phyloP scores from a whole-genome alignment of 1,140 invertebrate genomes.

The Hyphantria cunea region DNA sequence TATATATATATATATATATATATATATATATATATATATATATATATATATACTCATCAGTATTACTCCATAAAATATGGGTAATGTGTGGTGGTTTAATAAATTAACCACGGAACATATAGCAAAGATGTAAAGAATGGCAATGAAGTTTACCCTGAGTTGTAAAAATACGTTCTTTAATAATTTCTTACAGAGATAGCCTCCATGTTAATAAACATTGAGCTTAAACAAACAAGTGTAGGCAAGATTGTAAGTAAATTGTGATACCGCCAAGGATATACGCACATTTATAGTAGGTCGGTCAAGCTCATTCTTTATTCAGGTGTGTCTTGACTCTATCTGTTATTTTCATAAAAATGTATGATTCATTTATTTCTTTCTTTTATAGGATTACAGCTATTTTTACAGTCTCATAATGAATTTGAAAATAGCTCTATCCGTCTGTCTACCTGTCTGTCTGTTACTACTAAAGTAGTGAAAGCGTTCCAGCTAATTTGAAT shows the following conservation, averaged over 20 bases:
- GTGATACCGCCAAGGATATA: constrained; percentile 34
- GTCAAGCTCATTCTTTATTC: constrained; percentile 14
- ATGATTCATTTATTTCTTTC: too few relatives aligned
- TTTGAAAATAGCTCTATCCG: too few relatives aligned
- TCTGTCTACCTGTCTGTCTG: too few relatives aligned
- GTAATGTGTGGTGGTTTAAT: too few relatives aligned
- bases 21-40: too few relatives aligned
- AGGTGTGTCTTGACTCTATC: constrained; percentile 9
- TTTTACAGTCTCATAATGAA: too few relatives aligned
- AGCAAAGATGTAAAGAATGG: constrained; percentile 18
- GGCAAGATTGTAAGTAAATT: constrained; percentile 44
- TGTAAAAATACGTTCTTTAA: constrained; percentile 46
- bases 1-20: too few relatives aligned
- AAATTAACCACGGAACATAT: constrained; percentile 8
- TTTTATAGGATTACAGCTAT: too few relatives aligned
- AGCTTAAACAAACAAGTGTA: constrained; percentile 49
- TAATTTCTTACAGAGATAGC: constrained; percentile 48
- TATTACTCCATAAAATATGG: too few relatives aligned
- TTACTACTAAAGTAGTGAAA: too few relatives aligned
- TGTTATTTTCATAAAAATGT: constrained; percentile 5
- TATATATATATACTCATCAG: too few relatives aligned
- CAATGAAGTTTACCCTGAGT: constrained; percentile 31
- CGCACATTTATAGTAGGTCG: constrained; percentile 33
- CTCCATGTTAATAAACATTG: constrained; percentile 54
- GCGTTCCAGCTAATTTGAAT: too few relatives aligned